Conservation (phyloP, 2,113 vertebrate species). For the Oreotragus oreotragus region DNA sequence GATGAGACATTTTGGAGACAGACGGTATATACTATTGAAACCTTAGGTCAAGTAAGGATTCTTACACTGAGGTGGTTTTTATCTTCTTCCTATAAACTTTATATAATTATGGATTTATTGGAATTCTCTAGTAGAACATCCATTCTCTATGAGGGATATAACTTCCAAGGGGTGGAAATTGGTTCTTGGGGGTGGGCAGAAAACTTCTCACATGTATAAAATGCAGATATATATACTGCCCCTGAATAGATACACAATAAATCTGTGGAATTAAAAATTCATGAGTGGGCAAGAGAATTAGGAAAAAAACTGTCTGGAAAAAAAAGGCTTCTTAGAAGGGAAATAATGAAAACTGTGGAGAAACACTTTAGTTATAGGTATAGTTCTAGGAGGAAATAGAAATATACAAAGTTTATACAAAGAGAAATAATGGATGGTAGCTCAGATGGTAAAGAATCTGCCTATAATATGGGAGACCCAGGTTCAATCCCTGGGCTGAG, state of each 20-base stretch:
- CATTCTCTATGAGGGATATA: not conserved
- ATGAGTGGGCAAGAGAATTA: not conserved
- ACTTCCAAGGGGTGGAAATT: not conserved
- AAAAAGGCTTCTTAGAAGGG: not conserved
- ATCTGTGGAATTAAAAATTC: not conserved
- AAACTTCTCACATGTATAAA: not conserved
- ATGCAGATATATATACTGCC: not conserved
- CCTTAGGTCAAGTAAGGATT: not conserved
- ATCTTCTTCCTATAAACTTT: not conserved
- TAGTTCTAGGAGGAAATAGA: not conserved
- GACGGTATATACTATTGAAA: not conserved
- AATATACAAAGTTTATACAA: not conserved
- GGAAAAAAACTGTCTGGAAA: not conserved
- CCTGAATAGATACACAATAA: not conserved
- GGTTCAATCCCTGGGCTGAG: not conserved
- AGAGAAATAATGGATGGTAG: not conserved
- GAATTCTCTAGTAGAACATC: not conserved
- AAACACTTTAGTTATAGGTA: not conserved
- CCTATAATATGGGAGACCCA: not conserved
- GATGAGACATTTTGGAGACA: not conserved
- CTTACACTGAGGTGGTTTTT: not conserved
- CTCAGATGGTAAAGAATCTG: not conserved
- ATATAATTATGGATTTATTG: not conserved
- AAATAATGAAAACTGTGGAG: not conserved
- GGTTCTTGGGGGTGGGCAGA: not conserved